A percentile compares a stretch with the other conserved stretches of the same genome.
Evolutionary conservation across 2,888 invertebrate genomes (phyloP).

Genomic region (Hirtodrosophila alboralis): DNA sequence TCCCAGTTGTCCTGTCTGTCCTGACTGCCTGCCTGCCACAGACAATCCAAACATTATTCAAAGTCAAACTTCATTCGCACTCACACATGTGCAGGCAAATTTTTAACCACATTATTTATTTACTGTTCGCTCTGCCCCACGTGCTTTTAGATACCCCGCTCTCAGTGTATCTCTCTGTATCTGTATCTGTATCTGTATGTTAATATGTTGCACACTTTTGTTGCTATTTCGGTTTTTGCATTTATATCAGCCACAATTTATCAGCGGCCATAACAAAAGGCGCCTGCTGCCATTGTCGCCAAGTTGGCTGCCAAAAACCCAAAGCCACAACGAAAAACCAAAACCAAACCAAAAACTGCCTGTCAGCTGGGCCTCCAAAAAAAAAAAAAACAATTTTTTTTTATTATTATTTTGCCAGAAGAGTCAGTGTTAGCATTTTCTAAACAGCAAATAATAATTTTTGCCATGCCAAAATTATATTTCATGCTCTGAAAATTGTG

Average conservation of each 20-base stretch:
- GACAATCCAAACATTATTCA: conserved; percentile 80
- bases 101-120: conserved; percentile 80
- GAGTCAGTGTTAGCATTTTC: conserved; percentile 63
- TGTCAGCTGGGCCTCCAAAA: conserved; percentile 43
- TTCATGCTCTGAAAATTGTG: conserved; percentile 74
- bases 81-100: conserved; percentile 58
- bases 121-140: conserved; percentile 61
- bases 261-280: conserved; percentile 78
- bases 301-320: conserved; percentile 78
- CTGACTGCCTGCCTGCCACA: conserved; percentile 70
- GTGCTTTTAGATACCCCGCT: conserved; percentile 17
- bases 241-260: conserved; percentile 79
- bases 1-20: conserved; percentile 33
- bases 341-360: conserved; percentile 60
- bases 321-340: conserved; percentile 57
- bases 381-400: too few species aligned
- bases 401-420: conserved; percentile 43
- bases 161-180: conserved; percentile 1
- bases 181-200: conserved; percentile 55
- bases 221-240: conserved; percentile 62
- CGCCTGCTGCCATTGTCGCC: conserved; percentile 68
- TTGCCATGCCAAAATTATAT: conserved; percentile 66
- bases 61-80: conserved; percentile 79
- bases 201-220: conserved; percentile 71
- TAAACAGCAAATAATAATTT: conserved; percentile 74